Conservation (phyloP, 2,888 invertebrate species). For the Dasysyrphus albostriatus region DNA sequence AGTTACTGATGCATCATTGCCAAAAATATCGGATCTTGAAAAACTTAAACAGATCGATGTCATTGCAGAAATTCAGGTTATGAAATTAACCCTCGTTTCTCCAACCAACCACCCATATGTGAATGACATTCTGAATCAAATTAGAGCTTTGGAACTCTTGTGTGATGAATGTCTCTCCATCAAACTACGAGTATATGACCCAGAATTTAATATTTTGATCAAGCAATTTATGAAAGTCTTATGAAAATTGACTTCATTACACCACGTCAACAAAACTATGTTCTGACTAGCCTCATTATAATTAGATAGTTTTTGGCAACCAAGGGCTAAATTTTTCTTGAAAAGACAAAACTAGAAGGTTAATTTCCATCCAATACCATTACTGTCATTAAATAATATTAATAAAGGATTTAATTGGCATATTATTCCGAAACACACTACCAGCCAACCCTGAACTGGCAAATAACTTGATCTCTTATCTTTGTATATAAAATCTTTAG, state of each 20-base stretch:
- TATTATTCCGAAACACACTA: constrained; percentile 74
- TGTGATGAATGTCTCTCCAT: constrained; percentile 77
- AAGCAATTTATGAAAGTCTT: constrained; percentile 66
- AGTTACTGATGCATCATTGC: constrained; percentile 77
- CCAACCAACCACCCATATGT: constrained; percentile 77
- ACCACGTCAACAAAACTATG: constrained; percentile 79
- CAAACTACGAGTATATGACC: constrained; percentile 71
- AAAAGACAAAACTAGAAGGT: constrained; percentile 75
- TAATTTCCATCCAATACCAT: no score
- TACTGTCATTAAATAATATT: no score
- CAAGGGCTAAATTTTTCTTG: constrained; percentile 77
- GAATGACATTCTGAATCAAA: constrained; percentile 78
- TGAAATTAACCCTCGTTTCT: constrained; percentile 78
- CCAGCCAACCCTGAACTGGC: neutral
- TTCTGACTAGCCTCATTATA: constrained; percentile 79
- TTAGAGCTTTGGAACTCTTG: constrained; percentile 80
- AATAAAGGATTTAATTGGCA: constrained; percentile 78
- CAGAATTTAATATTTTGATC: constrained; percentile 72
- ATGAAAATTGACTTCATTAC: constrained; percentile 76
- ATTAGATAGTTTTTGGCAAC: constrained; percentile 79
- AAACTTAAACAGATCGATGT: constrained; percentile 78
- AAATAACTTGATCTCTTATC: neutral
- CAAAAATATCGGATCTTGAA: constrained; percentile 76
- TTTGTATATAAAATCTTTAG: no score
- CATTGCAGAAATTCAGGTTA: constrained; percentile 76